Percentiles rank a stretch among this genome's conserved stretches.
These are phyloP conservation scores for Crocidura indochinensis DNA, from an alignment of 2,797 vertebrate species.

Conservation along the genomic window DNA sequence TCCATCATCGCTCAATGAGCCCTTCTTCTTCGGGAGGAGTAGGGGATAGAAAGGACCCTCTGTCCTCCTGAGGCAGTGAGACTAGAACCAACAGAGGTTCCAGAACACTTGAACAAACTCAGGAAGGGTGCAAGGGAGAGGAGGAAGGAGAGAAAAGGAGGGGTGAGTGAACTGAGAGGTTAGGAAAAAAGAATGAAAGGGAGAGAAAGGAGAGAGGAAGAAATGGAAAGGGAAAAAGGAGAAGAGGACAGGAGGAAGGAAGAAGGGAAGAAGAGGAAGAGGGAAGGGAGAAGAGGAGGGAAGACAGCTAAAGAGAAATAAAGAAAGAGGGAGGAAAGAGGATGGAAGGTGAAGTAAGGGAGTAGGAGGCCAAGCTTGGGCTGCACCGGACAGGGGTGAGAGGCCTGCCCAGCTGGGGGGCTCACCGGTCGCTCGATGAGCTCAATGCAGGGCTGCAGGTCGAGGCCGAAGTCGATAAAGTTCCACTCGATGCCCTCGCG, in stretches of 20 bases:
- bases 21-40: background rate
- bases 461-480: conserved; percentile 95
- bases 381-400: fast-evolving
- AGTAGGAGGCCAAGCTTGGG: background rate
- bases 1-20: background rate
- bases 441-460: conserved; percentile 92
- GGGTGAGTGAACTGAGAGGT: too few species aligned
- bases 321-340: background rate
- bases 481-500: conserved; percentile 98
- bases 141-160: too few species aligned
- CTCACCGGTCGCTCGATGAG: conserved; percentile 94
- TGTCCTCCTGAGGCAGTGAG: too few species aligned
- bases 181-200: too few species aligned
- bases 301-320: too few species aligned
- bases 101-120: too few species aligned
- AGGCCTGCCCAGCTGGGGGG: fast-evolving
- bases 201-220: too few species aligned
- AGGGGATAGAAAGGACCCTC: too few species aligned
- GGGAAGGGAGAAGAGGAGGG: background rate
- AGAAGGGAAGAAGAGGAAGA: background rate
- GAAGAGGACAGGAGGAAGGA: background rate
- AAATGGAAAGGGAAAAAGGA: fast-evolving
- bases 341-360: background rate
- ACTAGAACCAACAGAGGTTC: too few species aligned
- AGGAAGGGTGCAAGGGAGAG: background rate